Percentiles rank a stretch among this genome's conserved stretches.
phyloP scores from a whole-genome alignment of 2,797 vertebrate genomes.

The Fringilla coelebs region DNA sequence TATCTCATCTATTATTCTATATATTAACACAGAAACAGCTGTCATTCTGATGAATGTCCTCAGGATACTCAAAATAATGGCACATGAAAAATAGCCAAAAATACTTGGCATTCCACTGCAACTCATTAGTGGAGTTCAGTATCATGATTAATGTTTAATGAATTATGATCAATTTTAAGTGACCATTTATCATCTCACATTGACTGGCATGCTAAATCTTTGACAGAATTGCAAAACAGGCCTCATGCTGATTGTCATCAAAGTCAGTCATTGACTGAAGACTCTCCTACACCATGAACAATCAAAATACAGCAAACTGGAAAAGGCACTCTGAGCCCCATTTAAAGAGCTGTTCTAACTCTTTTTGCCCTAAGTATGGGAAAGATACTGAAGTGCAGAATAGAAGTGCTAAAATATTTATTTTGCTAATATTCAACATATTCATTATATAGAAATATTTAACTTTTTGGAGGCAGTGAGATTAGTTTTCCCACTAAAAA shows the following conservation, averaged over 20 bases:
- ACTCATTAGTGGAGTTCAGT: conserved; percentile 13
- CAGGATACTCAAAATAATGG: neutral
- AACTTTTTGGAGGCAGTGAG: neutral
- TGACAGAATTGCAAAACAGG: neutral
- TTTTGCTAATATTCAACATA: neutral
- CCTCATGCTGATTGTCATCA: neutral
- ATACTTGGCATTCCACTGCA: neutral
- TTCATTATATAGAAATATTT: neutral
- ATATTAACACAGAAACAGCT: neutral
- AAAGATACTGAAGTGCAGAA: neutral
- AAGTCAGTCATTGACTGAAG: neutral
- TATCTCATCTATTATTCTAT: neutral
- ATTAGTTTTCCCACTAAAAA: neutral
- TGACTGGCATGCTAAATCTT: neutral
- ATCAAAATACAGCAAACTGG: neutral
- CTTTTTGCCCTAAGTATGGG: neutral
- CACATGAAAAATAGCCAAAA: neutral
- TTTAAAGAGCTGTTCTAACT: neutral
- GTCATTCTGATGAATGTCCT: conserved; percentile 1
- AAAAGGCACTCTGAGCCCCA: neutral
- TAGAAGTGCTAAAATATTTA: neutral
- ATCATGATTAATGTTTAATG: neutral
- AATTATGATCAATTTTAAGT: conserved; percentile 42
- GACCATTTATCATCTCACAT: neutral
- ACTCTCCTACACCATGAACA: neutral